A percentile compares a stretch with the other conserved stretches of the same genome.
These are phyloP conservation scores for Morpho deidamia DNA, from an alignment of 2,888 invertebrate genomes.

Conservation along the genomic window DNA sequence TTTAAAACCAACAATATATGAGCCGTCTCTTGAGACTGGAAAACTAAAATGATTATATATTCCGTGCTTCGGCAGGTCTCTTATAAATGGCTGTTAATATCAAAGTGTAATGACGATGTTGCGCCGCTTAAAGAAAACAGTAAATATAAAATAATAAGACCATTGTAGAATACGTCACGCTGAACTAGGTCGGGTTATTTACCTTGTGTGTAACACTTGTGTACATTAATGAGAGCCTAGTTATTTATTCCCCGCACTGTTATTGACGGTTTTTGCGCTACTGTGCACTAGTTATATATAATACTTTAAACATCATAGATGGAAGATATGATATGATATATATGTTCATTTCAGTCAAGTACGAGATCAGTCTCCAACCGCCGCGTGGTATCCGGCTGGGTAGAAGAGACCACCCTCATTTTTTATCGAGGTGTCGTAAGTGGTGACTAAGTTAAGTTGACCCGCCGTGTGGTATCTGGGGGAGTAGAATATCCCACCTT, in stretches of 20 bases:
- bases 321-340: no score
- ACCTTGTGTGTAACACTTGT: conserved; percentile 44
- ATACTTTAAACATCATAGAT: no score
- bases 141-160: conserved; percentile 43
- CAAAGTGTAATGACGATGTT: conserved; percentile 55
- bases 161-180: conserved; percentile 37
- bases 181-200: conserved; percentile 53
- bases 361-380: no score
- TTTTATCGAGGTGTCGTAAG: no score
- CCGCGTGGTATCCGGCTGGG: no score
- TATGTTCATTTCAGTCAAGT: no score
- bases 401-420: no score
- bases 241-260: not conserved
- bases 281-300: no score
- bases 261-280: not conserved
- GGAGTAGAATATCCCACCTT: no score
- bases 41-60: not conserved
- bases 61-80: conserved; percentile 31
- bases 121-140: conserved; percentile 43
- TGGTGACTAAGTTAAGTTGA: no score
- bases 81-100: conserved; percentile 44
- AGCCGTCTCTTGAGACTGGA: not conserved
- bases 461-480: no score
- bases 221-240: conserved; percentile 4
- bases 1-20: conserved; percentile 50